Conservation (phyloP, 1,140 invertebrate species). For the Dinothrombium tinctorium region DNA sequence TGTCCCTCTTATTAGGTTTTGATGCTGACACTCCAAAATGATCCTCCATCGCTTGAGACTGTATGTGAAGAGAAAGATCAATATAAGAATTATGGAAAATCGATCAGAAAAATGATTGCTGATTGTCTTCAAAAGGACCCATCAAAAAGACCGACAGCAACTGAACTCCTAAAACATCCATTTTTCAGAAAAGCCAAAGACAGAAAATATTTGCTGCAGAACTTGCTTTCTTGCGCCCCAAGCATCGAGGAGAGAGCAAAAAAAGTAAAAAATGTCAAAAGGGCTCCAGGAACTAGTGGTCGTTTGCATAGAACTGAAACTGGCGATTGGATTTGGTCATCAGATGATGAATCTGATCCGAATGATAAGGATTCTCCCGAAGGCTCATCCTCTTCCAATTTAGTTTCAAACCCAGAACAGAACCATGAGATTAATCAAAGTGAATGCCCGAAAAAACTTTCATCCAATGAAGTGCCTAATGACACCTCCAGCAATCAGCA, state of each 20-base stretch:
- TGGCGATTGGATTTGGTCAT: constrained; percentile 97
- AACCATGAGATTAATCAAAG: neutral
- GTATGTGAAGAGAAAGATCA: constrained; percentile 88
- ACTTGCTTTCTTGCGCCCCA: constrained; percentile 57
- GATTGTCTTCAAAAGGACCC: constrained; percentile 90
- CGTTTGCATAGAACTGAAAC: constrained; percentile 74
- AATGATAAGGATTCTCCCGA: neutral
- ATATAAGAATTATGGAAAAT: constrained; percentile 91
- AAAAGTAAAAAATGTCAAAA: constrained; percentile 37
- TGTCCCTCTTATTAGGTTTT: constrained; percentile 31
- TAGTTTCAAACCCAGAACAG: neutral
- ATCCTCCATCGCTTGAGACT: constrained; percentile 86
- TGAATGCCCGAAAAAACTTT: neutral
- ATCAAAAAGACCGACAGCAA: constrained; percentile 74
- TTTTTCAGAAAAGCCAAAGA: constrained; percentile 99
- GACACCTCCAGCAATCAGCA: neutral
- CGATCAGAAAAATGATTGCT: constrained; percentile 80
- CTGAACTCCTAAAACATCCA: constrained; percentile 89
- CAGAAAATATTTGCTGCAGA: constrained; percentile 74
- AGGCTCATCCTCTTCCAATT: constrained; percentile 1
- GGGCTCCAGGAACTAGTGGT: constrained; percentile 67
- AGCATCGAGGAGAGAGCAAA: constrained; percentile 66
- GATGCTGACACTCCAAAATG: constrained; percentile 93
- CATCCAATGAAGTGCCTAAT: constrained; percentile 5
- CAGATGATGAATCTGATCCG: constrained; percentile 27